Evolutionary conservation across 2,113 vertebrate species (phyloP).

Genomic region (Macrotus californicus): DNA sequence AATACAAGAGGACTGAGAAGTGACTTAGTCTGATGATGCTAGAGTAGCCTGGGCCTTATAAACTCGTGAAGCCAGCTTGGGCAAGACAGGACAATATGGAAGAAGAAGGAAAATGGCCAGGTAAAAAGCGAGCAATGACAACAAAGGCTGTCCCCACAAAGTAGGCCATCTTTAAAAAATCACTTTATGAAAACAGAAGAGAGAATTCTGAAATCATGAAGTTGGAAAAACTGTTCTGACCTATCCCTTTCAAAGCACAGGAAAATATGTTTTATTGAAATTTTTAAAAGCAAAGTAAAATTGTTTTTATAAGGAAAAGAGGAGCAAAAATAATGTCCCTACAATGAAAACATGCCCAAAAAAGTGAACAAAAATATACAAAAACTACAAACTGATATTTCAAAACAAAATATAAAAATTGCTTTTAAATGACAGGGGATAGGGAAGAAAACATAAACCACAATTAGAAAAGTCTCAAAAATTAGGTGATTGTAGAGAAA

Average conservation of each 20-base stretch:
- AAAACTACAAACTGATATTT: not conserved
- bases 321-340: not conserved
- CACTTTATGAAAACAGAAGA: not conserved
- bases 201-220: not conserved
- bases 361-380: not conserved
- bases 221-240: not conserved
- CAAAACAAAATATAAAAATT: not conserved
- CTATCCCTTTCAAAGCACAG: not conserved
- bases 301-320: not conserved
- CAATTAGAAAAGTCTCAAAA: not conserved
- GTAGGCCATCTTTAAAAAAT: not conserved
- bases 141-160: not conserved
- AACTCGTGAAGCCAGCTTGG: not conserved
- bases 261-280: not conserved
- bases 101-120: not conserved
- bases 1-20: not conserved
- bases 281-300: not conserved
- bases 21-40: not conserved
- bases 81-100: too few species aligned
- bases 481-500: not conserved
- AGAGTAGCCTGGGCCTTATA: not conserved
- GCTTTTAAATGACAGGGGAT: not conserved
- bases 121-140: not conserved
- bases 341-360: not conserved
- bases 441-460: not conserved